These are phyloP conservation scores for Drosophila nigricruria DNA, from an alignment of 2,888 invertebrate species.

Conservation along the genomic window DNA sequence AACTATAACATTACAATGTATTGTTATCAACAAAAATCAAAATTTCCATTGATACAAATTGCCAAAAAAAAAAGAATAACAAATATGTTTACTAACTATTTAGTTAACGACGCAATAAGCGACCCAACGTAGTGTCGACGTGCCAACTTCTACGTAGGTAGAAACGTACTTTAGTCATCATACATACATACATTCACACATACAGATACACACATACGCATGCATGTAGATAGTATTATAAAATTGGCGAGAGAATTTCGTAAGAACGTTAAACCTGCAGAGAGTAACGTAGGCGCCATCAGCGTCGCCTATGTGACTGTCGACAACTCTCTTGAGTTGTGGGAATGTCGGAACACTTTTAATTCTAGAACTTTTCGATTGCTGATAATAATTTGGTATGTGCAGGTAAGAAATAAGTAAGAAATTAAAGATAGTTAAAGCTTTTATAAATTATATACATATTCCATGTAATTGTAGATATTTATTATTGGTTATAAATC, in stretches of 20 bases:
- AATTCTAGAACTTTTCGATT: slow-evolving; percentile 34
- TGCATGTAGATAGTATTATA: slow-evolving; percentile 46
- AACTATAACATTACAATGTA: background rate
- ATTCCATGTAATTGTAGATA: background rate
- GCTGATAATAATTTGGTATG: slow-evolving; percentile 10
- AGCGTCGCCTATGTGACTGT: slow-evolving; percentile 11
- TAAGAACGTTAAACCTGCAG: slow-evolving; percentile 49
- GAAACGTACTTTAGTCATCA: slow-evolving; percentile 52
- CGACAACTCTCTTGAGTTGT: slow-evolving; percentile 18
- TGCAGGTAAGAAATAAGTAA: background rate
- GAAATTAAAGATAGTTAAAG: slow-evolving; percentile 3
- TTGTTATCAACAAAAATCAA: slow-evolving; percentile 14
- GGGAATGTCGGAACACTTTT: slow-evolving; percentile 15
- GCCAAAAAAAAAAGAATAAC: background rate
- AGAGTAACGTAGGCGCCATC: slow-evolving; percentile 38
- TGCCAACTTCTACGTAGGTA: slow-evolving; percentile 57
- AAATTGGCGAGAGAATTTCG: slow-evolving; percentile 67
- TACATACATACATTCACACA: background rate
- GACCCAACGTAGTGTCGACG: slow-evolving; percentile 35
- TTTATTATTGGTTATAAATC: background rate
- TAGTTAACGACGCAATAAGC: slow-evolving; percentile 44
- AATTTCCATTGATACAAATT: background rate
- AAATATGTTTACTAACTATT: slow-evolving; percentile 23
- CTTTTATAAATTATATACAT: background rate
- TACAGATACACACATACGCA: background rate